phyloP scores from a whole-genome alignment of 2,797 vertebrate species.

The Telmatherina bonti region DNA sequence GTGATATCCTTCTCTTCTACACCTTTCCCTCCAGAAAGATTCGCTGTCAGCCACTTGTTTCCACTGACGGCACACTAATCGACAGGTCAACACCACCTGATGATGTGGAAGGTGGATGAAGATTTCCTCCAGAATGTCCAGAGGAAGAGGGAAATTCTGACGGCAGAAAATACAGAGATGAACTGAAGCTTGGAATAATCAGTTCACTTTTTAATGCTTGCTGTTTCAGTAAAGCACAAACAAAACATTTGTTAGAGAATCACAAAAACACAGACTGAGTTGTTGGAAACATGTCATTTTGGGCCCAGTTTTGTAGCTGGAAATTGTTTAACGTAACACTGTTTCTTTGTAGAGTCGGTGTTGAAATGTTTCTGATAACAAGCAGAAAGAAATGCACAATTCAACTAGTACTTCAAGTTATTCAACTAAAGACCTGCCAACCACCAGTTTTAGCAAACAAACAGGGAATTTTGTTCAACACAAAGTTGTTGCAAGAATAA shows the following conservation, averaged over 20 bases:
- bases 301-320: no score
- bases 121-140: constrained; percentile 87
- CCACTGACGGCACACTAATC: constrained; percentile 88
- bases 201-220: not conserved
- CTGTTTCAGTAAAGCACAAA: not conserved
- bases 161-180: not conserved
- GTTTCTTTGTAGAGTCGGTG: no score
- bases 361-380: no score
- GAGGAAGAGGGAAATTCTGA: constrained; percentile 70
- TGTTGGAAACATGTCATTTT: no score
- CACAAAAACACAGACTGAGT: not conserved
- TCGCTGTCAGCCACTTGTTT: constrained; percentile 85
- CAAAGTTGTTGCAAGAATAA: no score
- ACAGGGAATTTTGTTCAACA: no score
- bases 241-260: not conserved
- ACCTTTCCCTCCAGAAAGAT: constrained; percentile 89
- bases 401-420: no score
- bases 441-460: no score
- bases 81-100: constrained; percentile 83
- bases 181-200: not conserved
- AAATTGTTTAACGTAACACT: no score
- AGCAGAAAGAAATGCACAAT: no score
- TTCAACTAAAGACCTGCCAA: no score
- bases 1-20: constrained; percentile 82
- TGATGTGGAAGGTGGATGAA: constrained; percentile 83